Conservation (phyloP, 2,113 vertebrate genomes). For the Formicarius rufipectus region DNA sequence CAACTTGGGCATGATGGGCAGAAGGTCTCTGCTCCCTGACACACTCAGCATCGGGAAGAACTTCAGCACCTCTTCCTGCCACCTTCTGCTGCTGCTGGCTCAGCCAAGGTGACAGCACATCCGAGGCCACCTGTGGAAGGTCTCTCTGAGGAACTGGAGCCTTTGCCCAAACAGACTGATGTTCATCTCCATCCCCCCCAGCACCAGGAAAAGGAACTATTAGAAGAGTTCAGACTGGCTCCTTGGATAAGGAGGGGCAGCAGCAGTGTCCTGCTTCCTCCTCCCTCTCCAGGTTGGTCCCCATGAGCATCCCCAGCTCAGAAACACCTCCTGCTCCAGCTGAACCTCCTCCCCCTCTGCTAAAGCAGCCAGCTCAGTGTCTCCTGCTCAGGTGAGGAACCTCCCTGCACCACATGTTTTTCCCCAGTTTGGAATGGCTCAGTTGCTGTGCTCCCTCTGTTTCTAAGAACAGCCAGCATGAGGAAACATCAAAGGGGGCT, state of each 20-base stretch:
- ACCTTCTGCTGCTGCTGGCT: background rate
- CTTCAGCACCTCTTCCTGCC: background rate
- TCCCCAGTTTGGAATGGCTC: background rate
- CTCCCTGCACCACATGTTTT: background rate
- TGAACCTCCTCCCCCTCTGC: background rate
- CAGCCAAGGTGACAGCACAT: background rate
- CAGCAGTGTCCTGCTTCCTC: background rate
- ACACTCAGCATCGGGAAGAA: background rate
- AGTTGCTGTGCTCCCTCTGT: background rate
- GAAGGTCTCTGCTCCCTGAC: background rate
- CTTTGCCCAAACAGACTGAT: background rate
- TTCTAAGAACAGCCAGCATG: background rate
- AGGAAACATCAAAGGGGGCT: slow-evolving; percentile 42
- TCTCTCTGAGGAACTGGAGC: background rate
- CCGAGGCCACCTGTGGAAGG: background rate
- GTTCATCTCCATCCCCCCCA: background rate
- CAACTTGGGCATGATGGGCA: background rate
- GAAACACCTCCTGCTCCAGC: background rate
- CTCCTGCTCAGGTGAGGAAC: background rate
- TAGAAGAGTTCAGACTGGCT: background rate
- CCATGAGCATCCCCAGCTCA: background rate
- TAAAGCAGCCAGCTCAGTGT: background rate
- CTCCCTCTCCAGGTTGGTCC: background rate
- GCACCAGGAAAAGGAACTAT: background rate
- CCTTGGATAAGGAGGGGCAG: background rate